Evolutionary conservation across 1,140 invertebrate species (phyloP).

Genomic region (Procambarus virginalis): DNA sequence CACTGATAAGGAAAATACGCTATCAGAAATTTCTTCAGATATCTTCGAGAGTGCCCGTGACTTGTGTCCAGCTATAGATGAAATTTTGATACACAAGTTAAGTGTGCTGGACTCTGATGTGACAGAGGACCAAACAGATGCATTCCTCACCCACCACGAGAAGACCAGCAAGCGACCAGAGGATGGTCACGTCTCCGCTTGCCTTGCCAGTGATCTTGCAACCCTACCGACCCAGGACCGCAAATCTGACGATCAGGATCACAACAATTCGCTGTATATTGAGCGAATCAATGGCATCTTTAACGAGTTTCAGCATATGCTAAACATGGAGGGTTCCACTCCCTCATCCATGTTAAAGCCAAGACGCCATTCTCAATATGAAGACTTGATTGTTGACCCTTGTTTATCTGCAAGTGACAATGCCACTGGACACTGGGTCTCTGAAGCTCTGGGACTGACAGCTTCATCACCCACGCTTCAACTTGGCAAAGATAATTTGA

Average conservation of each 20-base stretch:
- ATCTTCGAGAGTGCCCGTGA: slow-evolving; percentile 42
- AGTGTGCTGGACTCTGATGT: slow-evolving; percentile 4
- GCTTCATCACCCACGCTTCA: neutral
- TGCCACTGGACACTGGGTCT: slow-evolving; percentile 1
- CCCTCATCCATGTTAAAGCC: neutral
- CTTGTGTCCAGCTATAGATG: neutral
- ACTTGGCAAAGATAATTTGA: neutral
- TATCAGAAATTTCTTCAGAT: slow-evolving; percentile 46
- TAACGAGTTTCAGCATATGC: slow-evolving; percentile 47
- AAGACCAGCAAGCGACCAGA: neutral
- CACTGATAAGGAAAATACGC: slow-evolving; percentile 26
- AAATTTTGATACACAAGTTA: neutral
- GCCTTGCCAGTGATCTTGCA: neutral
- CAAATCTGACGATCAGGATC: neutral
- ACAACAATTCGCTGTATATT: slow-evolving; percentile 2
- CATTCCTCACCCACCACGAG: neutral
- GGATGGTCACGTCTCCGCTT: neutral
- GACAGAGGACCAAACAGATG: neutral
- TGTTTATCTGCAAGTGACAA: neutral
- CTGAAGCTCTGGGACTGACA: neutral
- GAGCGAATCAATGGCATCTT: slow-evolving; percentile 16
- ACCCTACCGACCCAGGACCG: neutral
- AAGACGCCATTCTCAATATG: neutral
- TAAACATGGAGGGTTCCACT: slow-evolving; percentile 31
- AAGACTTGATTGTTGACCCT: neutral